Base-by-base conservation (phyloP, 1,140 invertebrate genomes). In the Ostrea edulis region DNA sequence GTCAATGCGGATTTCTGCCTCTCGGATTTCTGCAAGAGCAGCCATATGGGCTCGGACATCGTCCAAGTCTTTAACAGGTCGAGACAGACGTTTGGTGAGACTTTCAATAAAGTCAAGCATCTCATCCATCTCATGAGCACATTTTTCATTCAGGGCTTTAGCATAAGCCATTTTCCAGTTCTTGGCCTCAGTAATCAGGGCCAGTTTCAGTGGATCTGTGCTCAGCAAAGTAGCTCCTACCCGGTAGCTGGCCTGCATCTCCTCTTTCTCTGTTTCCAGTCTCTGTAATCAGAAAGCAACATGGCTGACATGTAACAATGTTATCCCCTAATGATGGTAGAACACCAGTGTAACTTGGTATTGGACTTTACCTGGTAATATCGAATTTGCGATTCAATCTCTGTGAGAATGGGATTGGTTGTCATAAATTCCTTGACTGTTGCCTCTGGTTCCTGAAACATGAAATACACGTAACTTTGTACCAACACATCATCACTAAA, bases 1-100 rank as follows among this genome's bases (percentile, higher is more conserved):
- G 93, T 99, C 98, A 96, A 99, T 98, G 92, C 98, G 97, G 12
- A 99, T 98, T 95, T 99, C 98, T 93, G 98, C 97, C 93, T 99
- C 98, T 8, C 98, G 95, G 83, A 99, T 98, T 94, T 99, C 98
- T 93, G 97, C 97, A 81, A 99, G 94, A 0, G 97, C 98, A 87
- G 98, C 98, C 97, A 99, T 99, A 68, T 98, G 97, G 90, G 97
- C 96, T 87, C 98, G 96, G 0, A 99, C 98, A 93, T 99, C 98
- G 93, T 99, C 98, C 44, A 99, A 95, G 94, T 99, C 98, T 82
- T 97, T 96, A 65, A 99, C 97, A 44, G 97, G 97, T 68, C 97
- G 96, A n/a, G 89, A 92, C 35, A 95, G 89, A 82, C 92, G 91
- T 91, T 95, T 95, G 86, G 93, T 93, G 65, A 95, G 91, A 82